Evolutionary conservation across 2,113 vertebrate genomes (phyloP).

Genomic region (Sterna hirundo): DNA sequence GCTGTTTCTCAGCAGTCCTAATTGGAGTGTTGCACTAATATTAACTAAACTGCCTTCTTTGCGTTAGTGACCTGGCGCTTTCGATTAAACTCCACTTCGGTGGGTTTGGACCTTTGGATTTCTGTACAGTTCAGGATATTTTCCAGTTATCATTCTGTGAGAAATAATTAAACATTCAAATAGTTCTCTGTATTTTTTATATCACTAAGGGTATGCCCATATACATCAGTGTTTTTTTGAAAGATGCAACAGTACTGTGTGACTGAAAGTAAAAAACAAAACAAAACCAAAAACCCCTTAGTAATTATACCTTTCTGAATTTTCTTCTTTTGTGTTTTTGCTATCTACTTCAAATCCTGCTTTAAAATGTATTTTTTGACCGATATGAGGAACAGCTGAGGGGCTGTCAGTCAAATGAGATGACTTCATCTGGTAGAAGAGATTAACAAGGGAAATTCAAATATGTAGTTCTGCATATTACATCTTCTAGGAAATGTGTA

Average conservation of each 20-base stretch:
- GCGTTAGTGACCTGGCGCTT: neutral
- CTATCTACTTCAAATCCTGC: neutral
- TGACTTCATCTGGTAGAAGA: neutral
- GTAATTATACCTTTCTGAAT: neutral
- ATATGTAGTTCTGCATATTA: neutral
- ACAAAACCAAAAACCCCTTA: rapidly evolving
- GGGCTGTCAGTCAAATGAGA: neutral
- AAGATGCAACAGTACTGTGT: neutral
- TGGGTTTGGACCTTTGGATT: neutral
- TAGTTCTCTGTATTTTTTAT: neutral
- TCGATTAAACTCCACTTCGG: neutral
- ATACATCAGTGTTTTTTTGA: neutral
- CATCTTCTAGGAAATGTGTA: neutral
- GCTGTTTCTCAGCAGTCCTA: neutral
- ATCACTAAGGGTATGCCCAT: neutral
- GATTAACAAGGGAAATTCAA: neutral
- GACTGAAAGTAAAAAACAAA: neutral
- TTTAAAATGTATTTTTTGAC: neutral
- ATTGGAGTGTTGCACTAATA: neutral
- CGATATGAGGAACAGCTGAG: neutral
- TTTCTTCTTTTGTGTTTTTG: neutral
- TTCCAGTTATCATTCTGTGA: neutral
- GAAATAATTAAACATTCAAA: neutral
- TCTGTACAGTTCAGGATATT: neutral
- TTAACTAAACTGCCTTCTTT: neutral